Percentiles rank a stretch among this genome's conserved stretches.
Conservation (phyloP, 2,797 vertebrate genomes). For the Pachyuromys duprasi region DNA sequence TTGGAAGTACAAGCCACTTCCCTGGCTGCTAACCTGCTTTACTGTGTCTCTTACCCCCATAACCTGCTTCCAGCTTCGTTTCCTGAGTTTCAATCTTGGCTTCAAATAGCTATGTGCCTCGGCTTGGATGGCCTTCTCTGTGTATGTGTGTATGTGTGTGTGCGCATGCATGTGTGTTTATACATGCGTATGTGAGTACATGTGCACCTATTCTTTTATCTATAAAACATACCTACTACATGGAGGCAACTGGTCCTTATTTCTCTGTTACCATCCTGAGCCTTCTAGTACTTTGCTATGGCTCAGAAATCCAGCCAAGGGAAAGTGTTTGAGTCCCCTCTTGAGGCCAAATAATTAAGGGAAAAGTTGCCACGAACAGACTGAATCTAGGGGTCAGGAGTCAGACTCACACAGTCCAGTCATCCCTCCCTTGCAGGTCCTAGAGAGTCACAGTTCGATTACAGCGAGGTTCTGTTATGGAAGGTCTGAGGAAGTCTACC, state of each 20-base stretch:
- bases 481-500: not conserved
- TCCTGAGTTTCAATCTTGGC: not conserved
- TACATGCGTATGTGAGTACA: accelerated
- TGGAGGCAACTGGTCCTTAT: not conserved
- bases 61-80: not conserved
- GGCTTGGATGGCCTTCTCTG: not conserved
- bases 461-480: not conserved
- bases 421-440: not conserved
- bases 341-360: not conserved
- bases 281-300: not conserved
- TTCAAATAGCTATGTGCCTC: not conserved
- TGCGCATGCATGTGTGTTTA: not conserved
- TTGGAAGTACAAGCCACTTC: not conserved
- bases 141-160: not conserved
- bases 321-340: not conserved
- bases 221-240: not conserved
- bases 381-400: not conserved
- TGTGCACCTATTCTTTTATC: not conserved
- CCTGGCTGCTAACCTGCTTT: not conserved
- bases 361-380: not conserved
- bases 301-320: not conserved
- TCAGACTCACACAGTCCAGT: not conserved
- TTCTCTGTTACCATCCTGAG: not conserved
- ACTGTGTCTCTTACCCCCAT: not conserved
- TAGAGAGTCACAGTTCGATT: not conserved